Conservation (phyloP, 2,888 invertebrate species). For the Morpho achilles region DNA sequence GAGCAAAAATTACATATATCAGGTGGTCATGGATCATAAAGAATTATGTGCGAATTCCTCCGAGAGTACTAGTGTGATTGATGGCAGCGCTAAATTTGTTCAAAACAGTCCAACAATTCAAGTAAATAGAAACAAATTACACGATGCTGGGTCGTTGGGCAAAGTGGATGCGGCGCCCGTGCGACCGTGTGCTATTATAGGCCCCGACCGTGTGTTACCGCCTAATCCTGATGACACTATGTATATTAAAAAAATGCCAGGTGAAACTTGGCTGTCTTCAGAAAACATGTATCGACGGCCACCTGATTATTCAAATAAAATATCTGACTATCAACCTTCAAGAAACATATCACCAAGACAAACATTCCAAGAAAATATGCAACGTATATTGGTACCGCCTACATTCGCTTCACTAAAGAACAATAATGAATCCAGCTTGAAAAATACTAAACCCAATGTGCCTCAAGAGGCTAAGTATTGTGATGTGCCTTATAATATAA, state of each 20-base stretch:
- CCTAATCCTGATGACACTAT: constrained; percentile 44
- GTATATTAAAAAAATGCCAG: constrained; percentile 52
- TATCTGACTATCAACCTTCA: constrained; percentile 52
- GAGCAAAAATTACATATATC: constrained; percentile 33
- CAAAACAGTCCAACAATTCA: constrained; percentile 48
- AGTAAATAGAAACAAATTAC: constrained; percentile 56
- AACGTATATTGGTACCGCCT: constrained; percentile 68
- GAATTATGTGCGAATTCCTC: constrained; percentile 58
- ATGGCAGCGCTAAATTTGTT: constrained; percentile 60
- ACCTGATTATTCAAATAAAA: constrained; percentile 61
- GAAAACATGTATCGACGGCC: constrained; percentile 54
- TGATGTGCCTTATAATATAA: constrained; percentile 74
- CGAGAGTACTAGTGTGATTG: constrained; percentile 57
- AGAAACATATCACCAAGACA: constrained; percentile 76
- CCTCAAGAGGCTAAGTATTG: constrained; percentile 62
- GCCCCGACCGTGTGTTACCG: constrained; percentile 66
- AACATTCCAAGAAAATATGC: constrained; percentile 78
- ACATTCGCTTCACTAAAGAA: constrained; percentile 53
- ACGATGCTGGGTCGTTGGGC: constrained; percentile 59
- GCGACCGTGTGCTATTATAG: constrained; percentile 74
- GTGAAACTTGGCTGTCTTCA: constrained; percentile 53
- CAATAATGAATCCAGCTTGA: constrained; percentile 52
- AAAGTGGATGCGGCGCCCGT: constrained; percentile 59
- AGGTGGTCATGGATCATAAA: constrained; percentile 70
- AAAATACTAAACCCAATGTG: constrained; percentile 55